phyloP scores from a whole-genome alignment of 1,140 invertebrate genomes.

The Cryptotermes secundus region DNA sequence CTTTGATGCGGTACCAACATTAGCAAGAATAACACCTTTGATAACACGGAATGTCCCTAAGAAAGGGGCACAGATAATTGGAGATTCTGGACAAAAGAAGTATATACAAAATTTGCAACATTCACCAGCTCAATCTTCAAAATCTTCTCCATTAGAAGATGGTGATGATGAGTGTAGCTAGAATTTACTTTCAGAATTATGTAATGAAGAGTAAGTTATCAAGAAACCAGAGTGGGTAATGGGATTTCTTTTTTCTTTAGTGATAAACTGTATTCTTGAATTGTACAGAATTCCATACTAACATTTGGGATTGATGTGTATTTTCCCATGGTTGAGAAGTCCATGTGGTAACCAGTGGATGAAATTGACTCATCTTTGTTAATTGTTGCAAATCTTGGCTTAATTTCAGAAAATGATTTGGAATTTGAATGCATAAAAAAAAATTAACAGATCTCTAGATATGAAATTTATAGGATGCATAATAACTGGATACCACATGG shows the following conservation, averaged over 20 bases:
- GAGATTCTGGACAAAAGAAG: not conserved
- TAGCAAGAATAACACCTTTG: slow-evolving; percentile 3
- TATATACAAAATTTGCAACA: not conserved
- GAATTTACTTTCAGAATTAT: slow-evolving; percentile 9
- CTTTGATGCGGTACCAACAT: not conserved
- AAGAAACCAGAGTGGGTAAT: slow-evolving; percentile 7
- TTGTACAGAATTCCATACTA: slow-evolving; percentile 19
- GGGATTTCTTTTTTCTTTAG: slow-evolving; percentile 17
- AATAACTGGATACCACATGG: not conserved
- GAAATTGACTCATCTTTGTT: not conserved
- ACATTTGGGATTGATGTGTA: slow-evolving; percentile 8
- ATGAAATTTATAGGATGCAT: not conserved
- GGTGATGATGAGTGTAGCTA: slow-evolving; percentile 2
- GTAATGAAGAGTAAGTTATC: not conserved
- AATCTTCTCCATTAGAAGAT: not conserved
- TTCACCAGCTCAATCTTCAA: not conserved
- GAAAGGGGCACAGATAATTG: not conserved
- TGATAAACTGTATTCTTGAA: slow-evolving; percentile 13
- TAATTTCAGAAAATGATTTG: too few species aligned
- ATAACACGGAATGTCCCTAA: slow-evolving; percentile 7
- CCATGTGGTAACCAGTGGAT: not conserved
- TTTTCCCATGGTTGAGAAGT: not conserved
- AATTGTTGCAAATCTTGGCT: too few species aligned
- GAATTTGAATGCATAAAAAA: too few species aligned
- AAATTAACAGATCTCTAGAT: not conserved